Base-by-base conservation (phyloP, 2,797 vertebrate species). In the Cryptoprocta ferox region DNA sequence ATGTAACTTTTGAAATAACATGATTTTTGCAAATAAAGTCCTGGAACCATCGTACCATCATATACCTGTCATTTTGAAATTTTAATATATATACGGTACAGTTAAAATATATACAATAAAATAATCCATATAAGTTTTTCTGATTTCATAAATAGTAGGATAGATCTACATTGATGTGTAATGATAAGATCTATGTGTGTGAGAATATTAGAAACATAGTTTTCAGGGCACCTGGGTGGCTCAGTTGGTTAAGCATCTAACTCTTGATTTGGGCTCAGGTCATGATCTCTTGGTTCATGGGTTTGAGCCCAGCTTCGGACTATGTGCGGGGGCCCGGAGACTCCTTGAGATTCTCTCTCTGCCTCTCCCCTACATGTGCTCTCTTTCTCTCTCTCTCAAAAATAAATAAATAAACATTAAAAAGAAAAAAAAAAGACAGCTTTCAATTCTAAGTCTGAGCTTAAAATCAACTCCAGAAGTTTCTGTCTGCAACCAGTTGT, bases 391-490 rank as follows among this genome's bases (percentile, higher is more conserved):
- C 53, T 59, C 56, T 59, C 56, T 59, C 56, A 59, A 59, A 59
- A 59, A 24, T 59, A 59, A 59, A 53, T 53, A 53, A 53, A 59
- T 24, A 59, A 24, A 59, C 19, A 59, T 59, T 59, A 24, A 59
- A 59, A 24, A 24, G 8, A 24, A 53, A 53, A 59, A 59, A 21
- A 59, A 68, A 87, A 79, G 26, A 28, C 5, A 75, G n/a, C 70
- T 93, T 93, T 89, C 79, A 97, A 91, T 80, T 91, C 59, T 92
- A 63, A 86, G n/a, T 88, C 48, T 65, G 35, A 42, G 56, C n/a
- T 96, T 95, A 97, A 96, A 97, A 93, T 70, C 63, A 96, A 59
- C 63, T 88, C 95, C 50, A 86, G 66, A 92, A 88, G 75, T 37
- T 94, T 93, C 82, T 84, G n/a, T 70, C 61, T 95, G 76, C 87